Conservation (phyloP, 1,140 invertebrate species). For the Pseudomyrmex sp. region DNA sequence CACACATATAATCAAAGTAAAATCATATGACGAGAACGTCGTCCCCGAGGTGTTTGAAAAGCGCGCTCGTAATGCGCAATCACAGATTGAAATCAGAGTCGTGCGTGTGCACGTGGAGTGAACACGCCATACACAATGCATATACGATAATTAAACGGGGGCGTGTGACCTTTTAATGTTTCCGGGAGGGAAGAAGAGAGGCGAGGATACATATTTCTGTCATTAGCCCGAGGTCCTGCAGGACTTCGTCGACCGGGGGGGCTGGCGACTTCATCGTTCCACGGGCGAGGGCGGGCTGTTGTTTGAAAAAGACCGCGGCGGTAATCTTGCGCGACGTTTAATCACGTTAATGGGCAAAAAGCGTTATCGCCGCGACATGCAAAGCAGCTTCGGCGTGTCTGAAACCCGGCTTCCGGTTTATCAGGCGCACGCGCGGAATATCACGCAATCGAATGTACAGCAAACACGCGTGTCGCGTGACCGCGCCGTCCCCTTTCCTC, state of each 20-base stretch:
- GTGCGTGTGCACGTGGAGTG: slow-evolving; percentile 7
- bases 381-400: slow-evolving; percentile 68
- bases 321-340: slow-evolving; percentile 73
- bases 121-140: not conserved
- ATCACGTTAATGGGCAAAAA: slow-evolving; percentile 82
- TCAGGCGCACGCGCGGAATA: slow-evolving; percentile 60
- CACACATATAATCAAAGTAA: not conserved
- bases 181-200: not conserved
- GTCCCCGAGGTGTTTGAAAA: slow-evolving; percentile 2
- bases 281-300: not conserved
- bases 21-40: not conserved
- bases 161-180: slow-evolving; percentile 33
- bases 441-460: slow-evolving; percentile 75
- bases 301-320: slow-evolving; percentile 63
- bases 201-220: slow-evolving; percentile 46
- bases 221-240: slow-evolving; percentile 26
- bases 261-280: slow-evolving; percentile 33
- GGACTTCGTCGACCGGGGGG: not conserved
- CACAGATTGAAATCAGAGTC: slow-evolving; percentile 32
- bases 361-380: slow-evolving; percentile 76
- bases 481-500: slow-evolving; percentile 8
- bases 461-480: slow-evolving; percentile 68
- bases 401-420: slow-evolving; percentile 69
- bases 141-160: slow-evolving; percentile 37
- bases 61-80: slow-evolving; percentile 19